Conservation (phyloP, 1,140 invertebrate genomes). For the Nasonia vitripennis region DNA sequence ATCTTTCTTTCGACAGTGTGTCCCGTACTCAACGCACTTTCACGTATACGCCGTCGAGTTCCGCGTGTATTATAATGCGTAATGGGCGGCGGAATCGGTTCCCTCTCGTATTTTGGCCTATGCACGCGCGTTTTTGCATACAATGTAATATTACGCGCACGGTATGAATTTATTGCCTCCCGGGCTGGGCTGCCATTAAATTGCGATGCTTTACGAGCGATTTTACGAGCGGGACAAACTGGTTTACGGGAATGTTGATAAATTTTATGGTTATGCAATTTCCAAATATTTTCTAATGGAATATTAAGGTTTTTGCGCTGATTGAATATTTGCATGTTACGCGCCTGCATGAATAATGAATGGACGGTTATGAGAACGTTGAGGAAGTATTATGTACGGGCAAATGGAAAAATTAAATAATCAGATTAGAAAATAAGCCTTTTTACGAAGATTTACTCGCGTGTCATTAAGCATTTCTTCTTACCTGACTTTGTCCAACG, state of each 20-base stretch:
- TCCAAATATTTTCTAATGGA: not conserved
- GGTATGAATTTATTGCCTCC: not conserved
- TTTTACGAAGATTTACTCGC: not conserved
- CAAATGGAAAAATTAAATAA: not conserved
- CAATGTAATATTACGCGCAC: conserved; percentile 18
- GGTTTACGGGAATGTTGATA: conserved; percentile 5
- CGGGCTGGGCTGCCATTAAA: not conserved
- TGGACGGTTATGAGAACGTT: not conserved
- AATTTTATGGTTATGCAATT: conserved; percentile 12
- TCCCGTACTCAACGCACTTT: not conserved
- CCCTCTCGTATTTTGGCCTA: not conserved
- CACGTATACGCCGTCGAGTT: not conserved
- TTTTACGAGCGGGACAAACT: not conserved
- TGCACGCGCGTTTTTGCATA: not conserved
- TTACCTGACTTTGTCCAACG: conserved; percentile 93
- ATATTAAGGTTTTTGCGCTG: not conserved
- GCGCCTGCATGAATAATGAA: not conserved
- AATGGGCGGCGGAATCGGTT: not conserved
- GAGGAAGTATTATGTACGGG: not conserved
- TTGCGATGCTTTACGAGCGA: not conserved
- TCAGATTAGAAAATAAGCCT: not conserved
- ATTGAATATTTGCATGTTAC: conserved; percentile 1
- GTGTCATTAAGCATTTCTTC: conserved; percentile 55
- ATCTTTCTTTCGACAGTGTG: not conserved
- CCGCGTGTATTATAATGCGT: not conserved